A percentile compares a stretch with the other conserved stretches of the same genome.
These are phyloP conservation scores for Crenichthys baileyi DNA, from an alignment of 2,797 vertebrate genomes.

Conservation along the genomic window DNA sequence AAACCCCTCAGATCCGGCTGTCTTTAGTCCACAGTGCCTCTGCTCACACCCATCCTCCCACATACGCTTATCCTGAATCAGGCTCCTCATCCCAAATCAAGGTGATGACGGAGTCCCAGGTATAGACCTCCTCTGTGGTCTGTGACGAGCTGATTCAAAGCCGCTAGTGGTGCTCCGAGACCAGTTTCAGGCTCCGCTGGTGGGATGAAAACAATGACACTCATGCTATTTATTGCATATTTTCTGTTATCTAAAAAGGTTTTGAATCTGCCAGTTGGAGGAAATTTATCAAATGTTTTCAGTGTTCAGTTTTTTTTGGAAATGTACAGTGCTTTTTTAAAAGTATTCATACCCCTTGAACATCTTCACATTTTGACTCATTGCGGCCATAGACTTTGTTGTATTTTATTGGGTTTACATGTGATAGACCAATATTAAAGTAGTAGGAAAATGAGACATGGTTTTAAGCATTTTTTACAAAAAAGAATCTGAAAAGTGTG, in stretches of 20 bases:
- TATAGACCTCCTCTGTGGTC: background rate
- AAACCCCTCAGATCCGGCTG: conserved; percentile 55
- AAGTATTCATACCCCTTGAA: background rate
- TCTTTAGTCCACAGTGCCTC: conserved; percentile 48
- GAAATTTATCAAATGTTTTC: background rate
- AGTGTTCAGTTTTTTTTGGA: background rate
- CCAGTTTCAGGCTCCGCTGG: background rate
- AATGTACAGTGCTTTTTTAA: background rate
- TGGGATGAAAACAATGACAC: background rate
- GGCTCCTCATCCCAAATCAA: conserved; percentile 28
- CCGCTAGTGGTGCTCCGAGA: background rate
- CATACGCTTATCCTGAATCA: conserved; percentile 50
- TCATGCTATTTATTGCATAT: background rate
- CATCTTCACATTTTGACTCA: background rate
- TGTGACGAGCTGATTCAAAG: background rate
- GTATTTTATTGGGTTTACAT: background rate
- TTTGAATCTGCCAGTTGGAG: background rate
- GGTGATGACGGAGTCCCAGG: background rate
- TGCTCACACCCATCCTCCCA: conserved; percentile 5
- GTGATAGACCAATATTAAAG: background rate
- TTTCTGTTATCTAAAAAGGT: background rate
- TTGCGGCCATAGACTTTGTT: no score
- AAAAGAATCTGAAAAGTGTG: background rate
- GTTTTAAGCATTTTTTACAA: background rate
- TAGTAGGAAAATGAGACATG: background rate